Percentiles rank a stretch among this genome's conserved stretches.
Conservation (phyloP, 2,797 vertebrate species). For the Poeciliopsis infans region DNA sequence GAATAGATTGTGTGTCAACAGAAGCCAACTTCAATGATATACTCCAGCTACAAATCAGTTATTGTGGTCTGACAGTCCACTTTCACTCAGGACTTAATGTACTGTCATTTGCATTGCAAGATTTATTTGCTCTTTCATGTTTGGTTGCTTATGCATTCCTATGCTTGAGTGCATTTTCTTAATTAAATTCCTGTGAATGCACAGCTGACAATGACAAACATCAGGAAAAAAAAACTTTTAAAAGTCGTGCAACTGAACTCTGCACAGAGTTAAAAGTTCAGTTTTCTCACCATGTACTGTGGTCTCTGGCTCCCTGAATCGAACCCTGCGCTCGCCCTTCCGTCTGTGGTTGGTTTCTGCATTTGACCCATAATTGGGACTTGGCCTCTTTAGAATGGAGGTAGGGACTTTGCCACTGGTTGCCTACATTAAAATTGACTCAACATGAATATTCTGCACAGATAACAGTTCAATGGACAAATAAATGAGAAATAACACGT, state of each 20-base stretch:
- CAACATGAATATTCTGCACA: conserved; percentile 9
- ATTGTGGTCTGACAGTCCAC: conserved; percentile 50
- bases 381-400: conserved; percentile 88
- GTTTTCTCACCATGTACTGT: conserved; percentile 83
- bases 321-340: conserved; percentile 86
- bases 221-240: background rate
- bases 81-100: background rate
- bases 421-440: conserved; percentile 57
- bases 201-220: background rate
- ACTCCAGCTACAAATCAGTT: conserved; percentile 44
- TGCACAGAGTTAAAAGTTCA: background rate
- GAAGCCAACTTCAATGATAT: conserved; percentile 32
- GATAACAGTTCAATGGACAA: conserved; percentile 1
- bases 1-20: conserved; percentile 64
- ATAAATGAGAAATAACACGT: background rate
- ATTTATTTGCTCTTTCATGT: conserved; percentile 68
- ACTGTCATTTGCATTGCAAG: background rate
- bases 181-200: conserved; percentile 5
- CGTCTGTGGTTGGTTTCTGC: conserved; percentile 67
- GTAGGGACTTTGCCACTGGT: conserved; percentile 78
- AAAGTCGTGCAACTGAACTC: background rate
- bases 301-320: conserved; percentile 90
- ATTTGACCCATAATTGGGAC: conserved; percentile 52
- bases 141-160: conserved; percentile 34
- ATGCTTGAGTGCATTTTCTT: conserved; percentile 6